Conservation (phyloP, 2,113 vertebrate species). For the Ammodytes marinus region DNA sequence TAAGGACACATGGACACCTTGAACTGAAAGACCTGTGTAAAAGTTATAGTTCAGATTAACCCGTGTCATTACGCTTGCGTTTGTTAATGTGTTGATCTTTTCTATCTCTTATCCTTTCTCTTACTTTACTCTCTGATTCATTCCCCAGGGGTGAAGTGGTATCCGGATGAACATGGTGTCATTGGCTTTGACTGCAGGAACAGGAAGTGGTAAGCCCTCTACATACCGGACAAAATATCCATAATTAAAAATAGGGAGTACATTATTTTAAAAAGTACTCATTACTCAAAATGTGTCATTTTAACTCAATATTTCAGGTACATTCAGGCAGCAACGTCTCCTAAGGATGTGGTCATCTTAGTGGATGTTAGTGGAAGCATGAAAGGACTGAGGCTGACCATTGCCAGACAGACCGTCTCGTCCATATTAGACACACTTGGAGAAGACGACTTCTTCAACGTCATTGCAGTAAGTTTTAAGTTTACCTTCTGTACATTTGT, state of each 20-base stretch:
- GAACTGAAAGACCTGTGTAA: neutral
- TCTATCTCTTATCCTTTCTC: neutral
- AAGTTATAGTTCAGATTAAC: neutral
- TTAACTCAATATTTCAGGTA: constrained; percentile 86
- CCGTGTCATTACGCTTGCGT: neutral
- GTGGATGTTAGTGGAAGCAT: constrained; percentile 98
- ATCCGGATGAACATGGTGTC: constrained; percentile 97
- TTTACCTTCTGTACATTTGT: neutral
- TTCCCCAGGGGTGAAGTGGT: constrained; percentile 94
- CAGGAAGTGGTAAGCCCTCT: constrained; percentile 92
- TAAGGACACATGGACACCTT: neutral
- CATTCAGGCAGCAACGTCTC: constrained; percentile 98
- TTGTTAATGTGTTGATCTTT: neutral
- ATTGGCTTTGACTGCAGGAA: constrained; percentile 99
- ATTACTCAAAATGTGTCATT: neutral
- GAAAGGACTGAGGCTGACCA: constrained; percentile 97
- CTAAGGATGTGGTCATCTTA: constrained; percentile 97
- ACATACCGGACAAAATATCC: neutral
- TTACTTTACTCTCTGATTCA: neutral
- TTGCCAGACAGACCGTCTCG: constrained; percentile 96
- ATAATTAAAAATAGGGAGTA: too few species aligned
- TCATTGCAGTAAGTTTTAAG: constrained; percentile 90
- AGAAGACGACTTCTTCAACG: constrained; percentile 99
- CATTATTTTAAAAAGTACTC: too few species aligned
- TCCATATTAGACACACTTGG: constrained; percentile 98